Percentiles rank a stretch among this genome's conserved stretches.
Conservation (phyloP, 2,888 invertebrate species). For the Andricus curvator region DNA sequence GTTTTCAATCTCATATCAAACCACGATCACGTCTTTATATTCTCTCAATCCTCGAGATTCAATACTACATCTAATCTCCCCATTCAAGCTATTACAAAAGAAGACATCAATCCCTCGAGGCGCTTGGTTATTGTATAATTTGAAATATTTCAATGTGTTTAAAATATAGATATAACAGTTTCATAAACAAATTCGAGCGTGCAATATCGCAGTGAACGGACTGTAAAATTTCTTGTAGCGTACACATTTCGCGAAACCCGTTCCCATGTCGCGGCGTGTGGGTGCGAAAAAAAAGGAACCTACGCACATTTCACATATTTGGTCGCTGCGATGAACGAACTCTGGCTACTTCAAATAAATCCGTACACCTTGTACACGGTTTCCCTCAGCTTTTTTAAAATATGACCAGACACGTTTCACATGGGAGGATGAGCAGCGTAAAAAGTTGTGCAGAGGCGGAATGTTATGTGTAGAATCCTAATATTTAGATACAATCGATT, state of each 20-base stretch:
- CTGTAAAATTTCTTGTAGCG: conserved; percentile 46
- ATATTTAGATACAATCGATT: not conserved
- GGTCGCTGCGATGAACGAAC: conserved; percentile 37
- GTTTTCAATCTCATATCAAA: conserved; percentile 1
- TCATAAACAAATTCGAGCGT: conserved; percentile 48
- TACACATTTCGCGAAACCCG: conserved; percentile 54
- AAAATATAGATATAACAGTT: not conserved
- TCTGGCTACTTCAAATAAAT: conserved; percentile 34
- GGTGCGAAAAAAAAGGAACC: conserved; percentile 54
- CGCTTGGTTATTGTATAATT: not conserved
- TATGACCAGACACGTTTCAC: not conserved
- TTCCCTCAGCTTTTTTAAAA: conserved; percentile 12
- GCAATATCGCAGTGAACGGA: conserved; percentile 49
- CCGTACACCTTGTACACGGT: conserved; percentile 18
- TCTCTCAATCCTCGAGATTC: not conserved
- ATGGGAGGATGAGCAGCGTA: not conserved
- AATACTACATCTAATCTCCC: not conserved
- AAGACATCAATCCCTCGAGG: conserved; percentile 8
- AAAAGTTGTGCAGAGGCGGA: not conserved
- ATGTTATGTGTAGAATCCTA: not conserved
- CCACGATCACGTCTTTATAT: not conserved
- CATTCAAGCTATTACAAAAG: not conserved
- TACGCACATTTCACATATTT: conserved; percentile 52
- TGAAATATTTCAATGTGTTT: not conserved
- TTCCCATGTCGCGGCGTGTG: conserved; percentile 49